Conservation (phyloP, 2,797 vertebrate genomes). For the Acestrorhynchus altus region DNA sequence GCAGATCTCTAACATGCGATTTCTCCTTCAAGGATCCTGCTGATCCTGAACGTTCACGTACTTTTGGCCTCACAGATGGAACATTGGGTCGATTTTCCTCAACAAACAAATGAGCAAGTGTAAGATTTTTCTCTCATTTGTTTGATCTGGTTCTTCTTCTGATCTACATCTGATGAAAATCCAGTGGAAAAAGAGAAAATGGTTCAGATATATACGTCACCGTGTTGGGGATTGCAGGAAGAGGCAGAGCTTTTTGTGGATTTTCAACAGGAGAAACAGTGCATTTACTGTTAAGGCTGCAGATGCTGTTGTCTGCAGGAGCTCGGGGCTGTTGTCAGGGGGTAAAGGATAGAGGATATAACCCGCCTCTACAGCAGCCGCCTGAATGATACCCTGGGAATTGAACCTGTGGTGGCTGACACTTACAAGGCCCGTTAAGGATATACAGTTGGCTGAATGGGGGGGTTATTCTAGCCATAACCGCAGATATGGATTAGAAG, state of each 20-base stretch:
- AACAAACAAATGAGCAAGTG: too few species aligned
- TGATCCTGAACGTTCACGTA: too few species aligned
- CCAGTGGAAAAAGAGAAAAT: too few species aligned
- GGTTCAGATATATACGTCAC: too few species aligned
- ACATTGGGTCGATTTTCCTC: too few species aligned
- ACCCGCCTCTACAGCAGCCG: slow-evolving; percentile 22
- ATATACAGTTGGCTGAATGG: not conserved
- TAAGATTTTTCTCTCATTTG: too few species aligned
- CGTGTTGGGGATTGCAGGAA: slow-evolving; percentile 37
- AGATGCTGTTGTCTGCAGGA: slow-evolving; percentile 25
- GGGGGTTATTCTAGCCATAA: not conserved
- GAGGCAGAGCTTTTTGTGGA: not conserved
- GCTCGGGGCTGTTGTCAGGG: slow-evolving; percentile 34
- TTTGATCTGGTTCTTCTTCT: too few species aligned
- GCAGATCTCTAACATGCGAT: too few species aligned
- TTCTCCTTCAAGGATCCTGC: too few species aligned
- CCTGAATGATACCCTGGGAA: slow-evolving; percentile 30
- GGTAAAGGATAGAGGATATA: slow-evolving; percentile 13
- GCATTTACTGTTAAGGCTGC: not conserved
- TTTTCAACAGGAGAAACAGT: not conserved
- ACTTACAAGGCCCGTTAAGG: not conserved
- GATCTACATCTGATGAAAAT: too few species aligned
- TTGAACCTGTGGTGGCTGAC: slow-evolving; percentile 27
- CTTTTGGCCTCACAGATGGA: too few species aligned
- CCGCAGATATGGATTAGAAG: not conserved